phyloP scores from a whole-genome alignment of 2,797 vertebrate species.

The Triplophysa bombifrons region DNA sequence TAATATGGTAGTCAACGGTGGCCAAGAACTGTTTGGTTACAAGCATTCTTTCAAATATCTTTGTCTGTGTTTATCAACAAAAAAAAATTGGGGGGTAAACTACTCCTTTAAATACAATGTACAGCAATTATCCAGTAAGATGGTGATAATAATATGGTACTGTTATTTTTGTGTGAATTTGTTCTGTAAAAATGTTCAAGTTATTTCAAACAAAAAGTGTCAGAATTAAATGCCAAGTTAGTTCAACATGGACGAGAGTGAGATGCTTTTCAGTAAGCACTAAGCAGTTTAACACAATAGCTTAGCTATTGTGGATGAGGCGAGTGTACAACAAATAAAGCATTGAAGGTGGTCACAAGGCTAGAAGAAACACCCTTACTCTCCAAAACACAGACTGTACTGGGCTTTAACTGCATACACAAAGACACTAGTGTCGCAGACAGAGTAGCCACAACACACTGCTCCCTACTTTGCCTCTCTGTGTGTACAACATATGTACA shows the following conservation, averaged over 20 bases:
- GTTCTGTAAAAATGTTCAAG: not conserved
- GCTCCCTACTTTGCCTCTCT: slow-evolving; percentile 12
- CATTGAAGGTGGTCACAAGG: slow-evolving; percentile 11
- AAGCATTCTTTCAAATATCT: too few relatives aligned
- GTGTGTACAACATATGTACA: slow-evolving; percentile 35
- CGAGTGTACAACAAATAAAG: slow-evolving; percentile 1
- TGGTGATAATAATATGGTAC: not conserved
- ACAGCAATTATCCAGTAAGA: not conserved
- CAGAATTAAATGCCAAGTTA: not conserved
- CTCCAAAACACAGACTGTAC: slow-evolving; percentile 52
- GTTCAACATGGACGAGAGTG: not conserved
- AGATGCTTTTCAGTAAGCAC: not conserved
- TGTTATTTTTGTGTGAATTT: not conserved
- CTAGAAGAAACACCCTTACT: slow-evolving; percentile 20
- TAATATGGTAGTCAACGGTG: too few relatives aligned
- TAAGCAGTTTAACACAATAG: not conserved
- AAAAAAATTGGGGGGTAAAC: too few relatives aligned
- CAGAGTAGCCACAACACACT: not conserved
- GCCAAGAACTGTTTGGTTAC: too few relatives aligned
- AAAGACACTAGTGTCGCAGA: slow-evolving; percentile 66
- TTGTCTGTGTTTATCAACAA: too few relatives aligned
- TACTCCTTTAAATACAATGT: not conserved
- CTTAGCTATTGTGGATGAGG: slow-evolving; percentile 4
- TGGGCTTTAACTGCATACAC: slow-evolving; percentile 61
- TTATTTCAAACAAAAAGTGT: not conserved